Percentiles rank a stretch among this genome's conserved stretches.
Evolutionary conservation across 2,113 vertebrate species (phyloP).

Genomic region (Cyprinodon variegatus): DNA sequence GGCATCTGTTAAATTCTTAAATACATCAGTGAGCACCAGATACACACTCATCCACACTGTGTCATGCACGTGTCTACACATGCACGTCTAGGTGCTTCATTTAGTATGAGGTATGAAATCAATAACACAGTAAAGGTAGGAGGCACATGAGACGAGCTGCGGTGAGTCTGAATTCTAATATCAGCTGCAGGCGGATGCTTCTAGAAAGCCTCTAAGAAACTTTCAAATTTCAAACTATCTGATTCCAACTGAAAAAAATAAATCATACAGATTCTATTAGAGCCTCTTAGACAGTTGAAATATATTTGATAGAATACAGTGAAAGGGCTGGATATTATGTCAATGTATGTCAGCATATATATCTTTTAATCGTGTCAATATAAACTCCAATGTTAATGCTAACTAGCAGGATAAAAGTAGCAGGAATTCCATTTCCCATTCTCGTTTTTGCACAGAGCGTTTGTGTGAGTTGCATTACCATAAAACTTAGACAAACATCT

Average conservation of each 20-base stretch:
- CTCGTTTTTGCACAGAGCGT: too few species aligned
- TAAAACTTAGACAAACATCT: too few species aligned
- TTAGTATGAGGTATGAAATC: constrained; percentile 38
- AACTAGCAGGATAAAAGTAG: background rate
- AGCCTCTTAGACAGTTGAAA: background rate
- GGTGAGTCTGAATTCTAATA: constrained; percentile 45
- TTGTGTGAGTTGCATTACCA: too few species aligned
- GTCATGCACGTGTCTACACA: background rate
- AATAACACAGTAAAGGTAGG: constrained; percentile 45
- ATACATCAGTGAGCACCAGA: constrained; percentile 39
- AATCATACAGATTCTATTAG: background rate
- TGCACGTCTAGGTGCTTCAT: constrained; percentile 17
- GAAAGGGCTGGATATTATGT: background rate
- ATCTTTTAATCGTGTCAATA: background rate
- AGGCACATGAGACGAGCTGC: constrained; percentile 45
- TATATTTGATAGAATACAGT: background rate
- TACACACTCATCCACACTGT: constrained; percentile 3
- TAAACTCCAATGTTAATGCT: background rate
- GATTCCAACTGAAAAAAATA: constrained; percentile 29
- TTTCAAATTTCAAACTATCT: background rate
- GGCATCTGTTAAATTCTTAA: constrained; percentile 51
- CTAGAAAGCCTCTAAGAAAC: constrained; percentile 40
- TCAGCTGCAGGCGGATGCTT: constrained; percentile 30
- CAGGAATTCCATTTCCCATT: too few species aligned
- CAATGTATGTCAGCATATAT: background rate